Percentiles rank a stretch among this genome's conserved stretches.
Conservation (phyloP, 2,113 vertebrate species). For the Atrichornis clamosus region DNA sequence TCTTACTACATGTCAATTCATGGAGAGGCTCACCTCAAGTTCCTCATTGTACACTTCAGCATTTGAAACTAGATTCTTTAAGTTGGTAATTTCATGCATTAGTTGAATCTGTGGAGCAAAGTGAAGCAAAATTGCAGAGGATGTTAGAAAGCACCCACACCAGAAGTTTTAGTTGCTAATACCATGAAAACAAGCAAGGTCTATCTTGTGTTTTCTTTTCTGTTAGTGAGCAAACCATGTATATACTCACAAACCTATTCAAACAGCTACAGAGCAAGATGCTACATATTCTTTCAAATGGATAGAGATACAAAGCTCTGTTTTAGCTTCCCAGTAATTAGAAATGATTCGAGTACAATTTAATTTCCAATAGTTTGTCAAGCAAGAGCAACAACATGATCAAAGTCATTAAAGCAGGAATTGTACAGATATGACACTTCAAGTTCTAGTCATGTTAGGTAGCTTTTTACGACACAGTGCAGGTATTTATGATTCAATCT, state of each 20-base stretch:
- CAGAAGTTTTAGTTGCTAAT: slow-evolving; percentile 22
- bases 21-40: slow-evolving; percentile 78
- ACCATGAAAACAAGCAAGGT: neutral
- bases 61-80: slow-evolving; percentile 77
- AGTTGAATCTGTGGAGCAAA: slow-evolving; percentile 79
- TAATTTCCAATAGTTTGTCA: neutral
- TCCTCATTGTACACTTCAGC: slow-evolving; percentile 76
- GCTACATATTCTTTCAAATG: neutral
- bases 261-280: neutral
- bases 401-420: neutral
- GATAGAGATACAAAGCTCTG: neutral
- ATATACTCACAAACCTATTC: neutral
- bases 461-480: neutral
- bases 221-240: neutral
- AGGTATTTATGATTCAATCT: neutral
- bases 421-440: neutral
- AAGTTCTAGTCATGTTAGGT: neutral
- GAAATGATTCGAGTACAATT: neutral
- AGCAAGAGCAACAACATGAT: accelerated
- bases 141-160: slow-evolving; percentile 53
- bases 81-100: slow-evolving; percentile 77
- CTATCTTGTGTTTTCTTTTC: neutral
- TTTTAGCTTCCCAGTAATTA: neutral
- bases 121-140: slow-evolving; percentile 58
- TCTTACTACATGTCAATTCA: neutral